Base-by-base conservation (phyloP, 2,113 vertebrate genomes). In the Speoplatyrhinus poulsoni region DNA sequence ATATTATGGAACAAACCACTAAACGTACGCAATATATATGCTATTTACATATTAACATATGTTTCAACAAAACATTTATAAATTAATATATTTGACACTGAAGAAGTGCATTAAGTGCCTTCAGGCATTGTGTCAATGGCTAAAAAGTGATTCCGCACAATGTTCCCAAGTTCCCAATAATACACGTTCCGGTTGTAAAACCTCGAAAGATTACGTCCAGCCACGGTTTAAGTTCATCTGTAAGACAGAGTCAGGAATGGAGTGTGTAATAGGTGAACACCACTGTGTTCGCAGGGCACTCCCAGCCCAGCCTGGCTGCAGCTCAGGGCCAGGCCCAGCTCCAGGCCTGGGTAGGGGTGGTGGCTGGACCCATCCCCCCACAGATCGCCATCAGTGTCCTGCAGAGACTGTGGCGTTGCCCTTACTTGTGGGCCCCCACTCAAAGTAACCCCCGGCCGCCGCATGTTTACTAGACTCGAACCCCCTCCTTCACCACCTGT, bases 241-340 rank as follows among this genome's bases (percentile, higher is more conserved):
- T 93, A 92, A 19, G 90, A 89, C 49, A 94, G 61, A 50, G 88
- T 82, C 9, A 94, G 82, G 78, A 94, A 94, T 5, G 93, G 93
- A 3, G 88, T 54, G 50, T 93, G 90, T 26, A 77, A 68, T 2
- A 93, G 83, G n/a, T 73, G 82, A 0, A 93, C 84, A 0, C 87
- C 87, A 0, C 80, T 75, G 2, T 58, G 48, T 36, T 67, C 57
- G 55, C 93, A 94, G 4, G 89, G 76, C 13, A 85, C 82, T 1
- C n/a, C 73, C 0, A 33, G 16, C n/a, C 85, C 83, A 2, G 47
- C 75, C 19, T 4, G 80, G 59, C 84, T 87, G 80, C 92, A 94
- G 69, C 87, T 82, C 66, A 94, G 79, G 4, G 82, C 63, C 77
- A 94, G 60, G 53, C 85, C 86, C 54, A 93, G 77, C 54, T 93